phyloP scores from a whole-genome alignment of 1,140 invertebrate species.

The Dreissena polymorpha region DNA sequence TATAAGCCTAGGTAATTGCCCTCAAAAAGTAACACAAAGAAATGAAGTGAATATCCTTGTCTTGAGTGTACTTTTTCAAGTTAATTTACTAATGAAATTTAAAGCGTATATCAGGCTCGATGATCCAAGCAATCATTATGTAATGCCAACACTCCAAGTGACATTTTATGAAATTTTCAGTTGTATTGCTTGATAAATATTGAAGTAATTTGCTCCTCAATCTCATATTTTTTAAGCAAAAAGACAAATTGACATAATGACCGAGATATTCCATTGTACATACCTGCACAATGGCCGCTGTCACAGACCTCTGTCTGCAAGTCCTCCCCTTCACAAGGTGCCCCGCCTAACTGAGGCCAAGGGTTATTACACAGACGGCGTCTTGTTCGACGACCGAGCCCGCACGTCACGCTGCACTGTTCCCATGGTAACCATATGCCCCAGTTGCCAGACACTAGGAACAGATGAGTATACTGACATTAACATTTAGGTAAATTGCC shows the following conservation, averaged over 20 bases:
- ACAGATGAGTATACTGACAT: conserved; percentile 21
- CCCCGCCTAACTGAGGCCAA: conserved; percentile 66
- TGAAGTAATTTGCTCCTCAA: no score
- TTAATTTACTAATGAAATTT: no score
- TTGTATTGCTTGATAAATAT: no score
- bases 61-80: no score
- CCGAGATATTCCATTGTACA: not conserved
- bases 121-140: no score
- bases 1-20: no score
- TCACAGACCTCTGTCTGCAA: conserved; percentile 64
- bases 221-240: not conserved
- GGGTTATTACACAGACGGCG: conserved; percentile 72
- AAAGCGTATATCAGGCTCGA: no score
- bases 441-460: conserved; percentile 75
- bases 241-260: not conserved
- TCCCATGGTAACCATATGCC: conserved; percentile 72
- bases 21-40: no score
- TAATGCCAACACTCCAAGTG: no score
- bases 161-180: no score
- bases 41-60: no score
- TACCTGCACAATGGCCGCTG: conserved; percentile 67
- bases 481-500: no score
- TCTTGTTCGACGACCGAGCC: conserved; percentile 66
- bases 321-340: conserved; percentile 62
- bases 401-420: conserved; percentile 71